A percentile compares a stretch with the other conserved stretches of the same genome.
Evolutionary conservation across 1,140 invertebrate genomes (phyloP).

Genomic region (Formica selysi): DNA sequence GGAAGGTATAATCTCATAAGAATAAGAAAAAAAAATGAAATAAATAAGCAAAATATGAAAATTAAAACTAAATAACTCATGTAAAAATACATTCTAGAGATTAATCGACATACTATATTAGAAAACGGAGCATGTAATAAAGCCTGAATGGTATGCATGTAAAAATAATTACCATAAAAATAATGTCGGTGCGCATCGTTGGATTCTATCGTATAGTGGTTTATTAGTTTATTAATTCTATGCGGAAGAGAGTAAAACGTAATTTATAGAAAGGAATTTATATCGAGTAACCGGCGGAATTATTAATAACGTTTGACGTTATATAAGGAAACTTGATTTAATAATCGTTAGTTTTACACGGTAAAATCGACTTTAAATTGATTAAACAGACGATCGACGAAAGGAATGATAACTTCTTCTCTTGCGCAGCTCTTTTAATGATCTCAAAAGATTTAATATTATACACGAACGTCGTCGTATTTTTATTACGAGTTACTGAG

Average conservation of each 20-base stretch:
- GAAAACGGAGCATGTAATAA: background rate
- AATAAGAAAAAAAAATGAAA: background rate
- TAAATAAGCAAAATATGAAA: background rate
- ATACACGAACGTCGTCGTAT: background rate
- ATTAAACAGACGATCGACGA: conserved; percentile 22
- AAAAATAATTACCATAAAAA: conserved; percentile 37
- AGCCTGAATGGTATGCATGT: background rate
- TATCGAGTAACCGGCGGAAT: conserved; percentile 28
- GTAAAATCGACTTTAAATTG: conserved; percentile 36
- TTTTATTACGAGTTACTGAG: conserved; percentile 28
- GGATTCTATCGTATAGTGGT: conserved; percentile 32
- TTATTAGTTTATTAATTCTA: conserved; percentile 57
- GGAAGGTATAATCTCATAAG: background rate
- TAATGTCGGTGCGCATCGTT: background rate
- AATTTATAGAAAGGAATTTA: conserved; percentile 46
- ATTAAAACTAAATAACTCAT: conserved; percentile 1
- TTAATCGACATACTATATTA: conserved; percentile 5
- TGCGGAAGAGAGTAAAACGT: background rate
- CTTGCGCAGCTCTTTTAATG: conserved; percentile 18
- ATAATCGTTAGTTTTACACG: conserved; percentile 34
- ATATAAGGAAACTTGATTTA: conserved; percentile 16
- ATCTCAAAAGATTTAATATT: conserved; percentile 46
- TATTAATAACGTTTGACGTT: conserved; percentile 54
- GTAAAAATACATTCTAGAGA: background rate
- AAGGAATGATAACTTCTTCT: conserved; percentile 12